Conservation (phyloP, 2,888 invertebrate genomes). For the Antheraea assamensis region DNA sequence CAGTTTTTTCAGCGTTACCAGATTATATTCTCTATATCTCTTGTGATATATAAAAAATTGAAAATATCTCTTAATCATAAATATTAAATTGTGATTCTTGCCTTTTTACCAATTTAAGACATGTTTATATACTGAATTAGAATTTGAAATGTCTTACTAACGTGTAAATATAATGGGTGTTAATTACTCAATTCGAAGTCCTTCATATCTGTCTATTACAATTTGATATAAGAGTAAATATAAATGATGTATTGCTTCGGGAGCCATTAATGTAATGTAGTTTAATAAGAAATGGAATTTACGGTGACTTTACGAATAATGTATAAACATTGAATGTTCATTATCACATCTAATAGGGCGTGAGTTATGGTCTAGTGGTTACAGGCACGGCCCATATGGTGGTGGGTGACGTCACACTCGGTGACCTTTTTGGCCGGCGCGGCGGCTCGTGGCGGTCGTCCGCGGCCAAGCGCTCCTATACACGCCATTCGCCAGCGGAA, state of each 20-base stretch:
- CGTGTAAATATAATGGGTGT: neutral
- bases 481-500: constrained; percentile 71
- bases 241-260: neutral
- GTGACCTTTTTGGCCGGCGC: constrained; percentile 77
- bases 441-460: constrained; percentile 49
- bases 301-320: constrained; percentile 31
- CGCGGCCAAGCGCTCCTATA: constrained; percentile 60
- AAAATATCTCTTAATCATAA: neutral
- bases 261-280: neutral
- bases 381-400: constrained; percentile 72
- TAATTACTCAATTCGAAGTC: neutral
- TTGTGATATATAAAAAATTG: neutral
- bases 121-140: neutral
- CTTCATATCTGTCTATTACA: neutral
- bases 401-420: constrained; percentile 70
- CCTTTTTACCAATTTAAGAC: neutral
- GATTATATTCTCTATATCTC: neutral
- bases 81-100: neutral
- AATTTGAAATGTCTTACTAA: neutral
- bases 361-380: constrained; percentile 51
- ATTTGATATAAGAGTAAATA: neutral
- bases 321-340: constrained; percentile 52
- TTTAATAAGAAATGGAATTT: neutral
- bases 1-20: constrained; percentile 28
- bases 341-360: constrained; percentile 56